A percentile compares a stretch with the other conserved stretches of the same genome.
Conservation (phyloP, 2,797 vertebrate genomes). For the Pipistrellus pipistrellus region DNA sequence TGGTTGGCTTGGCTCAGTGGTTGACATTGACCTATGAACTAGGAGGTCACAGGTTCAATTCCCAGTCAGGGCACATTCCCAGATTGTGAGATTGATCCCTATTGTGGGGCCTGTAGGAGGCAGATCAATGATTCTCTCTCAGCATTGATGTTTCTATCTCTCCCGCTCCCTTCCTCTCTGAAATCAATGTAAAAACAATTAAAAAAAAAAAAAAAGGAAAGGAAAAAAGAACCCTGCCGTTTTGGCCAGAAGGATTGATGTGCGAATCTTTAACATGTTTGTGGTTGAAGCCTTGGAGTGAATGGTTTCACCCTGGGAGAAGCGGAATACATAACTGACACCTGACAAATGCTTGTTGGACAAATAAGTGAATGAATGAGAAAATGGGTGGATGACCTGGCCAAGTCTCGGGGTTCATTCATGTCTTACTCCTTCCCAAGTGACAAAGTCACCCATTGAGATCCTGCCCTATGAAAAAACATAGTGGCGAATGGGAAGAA, state of each 20-base stretch:
- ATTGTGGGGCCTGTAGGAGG: too few species aligned
- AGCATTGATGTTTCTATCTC: too few species aligned
- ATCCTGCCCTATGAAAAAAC: neutral
- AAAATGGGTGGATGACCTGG: neutral
- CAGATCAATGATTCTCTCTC: too few species aligned
- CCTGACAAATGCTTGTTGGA: neutral
- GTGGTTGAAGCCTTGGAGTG: neutral
- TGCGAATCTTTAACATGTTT: neutral
- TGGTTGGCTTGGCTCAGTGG: too few species aligned
- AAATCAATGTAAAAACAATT: too few species aligned
- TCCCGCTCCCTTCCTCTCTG: too few species aligned
- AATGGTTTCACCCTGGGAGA: neutral
- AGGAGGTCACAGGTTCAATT: too few species aligned
- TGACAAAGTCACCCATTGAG: neutral
- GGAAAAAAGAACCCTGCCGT: neutral
- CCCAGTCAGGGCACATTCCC: too few species aligned
- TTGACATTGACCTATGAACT: too few species aligned
- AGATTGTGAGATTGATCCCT: too few species aligned
- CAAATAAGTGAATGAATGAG: neutral
- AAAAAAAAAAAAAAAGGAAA: too few species aligned
- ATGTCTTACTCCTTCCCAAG: neutral
- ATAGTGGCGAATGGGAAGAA: neutral
- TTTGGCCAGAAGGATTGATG: neutral
- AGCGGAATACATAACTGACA: neutral
- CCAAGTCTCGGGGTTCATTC: neutral